Percentiles rank a stretch among this genome's conserved stretches.
Evolutionary conservation across 2,888 invertebrate genomes (phyloP).

Genomic region (Eupsilia transversa): DNA sequence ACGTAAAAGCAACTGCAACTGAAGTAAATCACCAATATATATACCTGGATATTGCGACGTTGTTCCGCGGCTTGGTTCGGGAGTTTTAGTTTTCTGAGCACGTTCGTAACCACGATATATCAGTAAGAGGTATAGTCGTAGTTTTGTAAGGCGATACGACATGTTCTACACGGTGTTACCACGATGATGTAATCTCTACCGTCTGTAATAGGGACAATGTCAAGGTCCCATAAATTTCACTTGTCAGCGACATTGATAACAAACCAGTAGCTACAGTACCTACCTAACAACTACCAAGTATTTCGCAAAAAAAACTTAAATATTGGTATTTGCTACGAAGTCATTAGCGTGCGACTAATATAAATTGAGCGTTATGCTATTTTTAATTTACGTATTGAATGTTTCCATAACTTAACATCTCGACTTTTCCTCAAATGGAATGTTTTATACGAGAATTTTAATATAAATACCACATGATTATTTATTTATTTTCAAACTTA

Average conservation of each 20-base stretch:
- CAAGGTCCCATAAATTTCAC: constrained; percentile 82
- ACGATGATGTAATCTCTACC: constrained; percentile 77
- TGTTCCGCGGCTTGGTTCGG: constrained; percentile 47
- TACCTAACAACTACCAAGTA: constrained; percentile 3
- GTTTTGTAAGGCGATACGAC: constrained; percentile 80
- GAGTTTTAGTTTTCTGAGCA: constrained; percentile 74
- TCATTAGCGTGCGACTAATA: constrained; percentile 24
- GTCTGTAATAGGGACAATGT: constrained; percentile 81
- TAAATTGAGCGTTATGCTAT: constrained; percentile 21
- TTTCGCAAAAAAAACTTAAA: constrained; percentile 14
- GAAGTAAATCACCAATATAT: constrained; percentile 62
- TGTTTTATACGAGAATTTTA: constrained; percentile 9
- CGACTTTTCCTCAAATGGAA: constrained; percentile 38
- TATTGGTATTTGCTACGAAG: constrained; percentile 19
- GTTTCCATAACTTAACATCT: constrained; percentile 22
- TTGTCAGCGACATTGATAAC: constrained; percentile 56
- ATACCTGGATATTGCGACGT: constrained; percentile 47
- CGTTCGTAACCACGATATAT: constrained; percentile 72
- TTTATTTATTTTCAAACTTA: too few species aligned
- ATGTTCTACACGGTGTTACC: constrained; percentile 74
- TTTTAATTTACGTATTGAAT: constrained; percentile 22
- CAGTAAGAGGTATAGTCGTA: constrained; percentile 68
- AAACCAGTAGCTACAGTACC: constrained; percentile 18
- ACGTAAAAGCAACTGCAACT: constrained; percentile 39
- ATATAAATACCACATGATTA: not conserved